Evolutionary conservation across 2,888 invertebrate species (phyloP).

Genomic region (Lasioglossum malachurum): DNA sequence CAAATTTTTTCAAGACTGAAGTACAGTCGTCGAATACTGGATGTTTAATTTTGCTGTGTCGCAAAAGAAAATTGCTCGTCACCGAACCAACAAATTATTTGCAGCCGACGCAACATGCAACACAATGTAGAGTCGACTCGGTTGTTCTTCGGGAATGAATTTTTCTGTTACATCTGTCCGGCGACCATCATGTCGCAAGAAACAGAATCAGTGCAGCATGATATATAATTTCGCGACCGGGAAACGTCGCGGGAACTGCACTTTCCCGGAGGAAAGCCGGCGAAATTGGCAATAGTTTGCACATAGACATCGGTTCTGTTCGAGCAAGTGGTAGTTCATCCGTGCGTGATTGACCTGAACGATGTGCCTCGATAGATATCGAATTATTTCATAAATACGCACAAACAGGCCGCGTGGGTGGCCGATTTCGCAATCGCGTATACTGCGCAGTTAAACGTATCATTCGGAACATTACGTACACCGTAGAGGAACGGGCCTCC

Average conservation of each 20-base stretch:
- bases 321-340: conserved; percentile 18
- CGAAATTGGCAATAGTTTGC: conserved; percentile 9
- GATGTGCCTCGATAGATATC: conserved; percentile 43
- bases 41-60: background rate
- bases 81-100: background rate
- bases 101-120: background rate
- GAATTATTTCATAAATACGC: conserved; percentile 56
- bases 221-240: background rate
- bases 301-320: background rate
- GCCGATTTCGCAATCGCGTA: conserved; percentile 49
- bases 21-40: background rate
- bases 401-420: conserved; percentile 48
- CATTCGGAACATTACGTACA: conserved; percentile 24
- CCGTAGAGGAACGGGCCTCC: conserved; percentile 47
- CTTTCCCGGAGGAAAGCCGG: background rate
- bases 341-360: conserved; percentile 36
- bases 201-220: background rate
- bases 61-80: background rate
- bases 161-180: background rate
- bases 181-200: background rate
- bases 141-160: background rate
- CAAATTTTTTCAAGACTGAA: background rate
- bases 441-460: conserved; percentile 53
- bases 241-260: background rate
- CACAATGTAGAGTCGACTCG: background rate